Percentiles rank a stretch among this genome's conserved stretches.
These are phyloP conservation scores for Leptoteleia sp. DNA, from an alignment of 1,140 invertebrate species.

Conservation along the genomic window DNA sequence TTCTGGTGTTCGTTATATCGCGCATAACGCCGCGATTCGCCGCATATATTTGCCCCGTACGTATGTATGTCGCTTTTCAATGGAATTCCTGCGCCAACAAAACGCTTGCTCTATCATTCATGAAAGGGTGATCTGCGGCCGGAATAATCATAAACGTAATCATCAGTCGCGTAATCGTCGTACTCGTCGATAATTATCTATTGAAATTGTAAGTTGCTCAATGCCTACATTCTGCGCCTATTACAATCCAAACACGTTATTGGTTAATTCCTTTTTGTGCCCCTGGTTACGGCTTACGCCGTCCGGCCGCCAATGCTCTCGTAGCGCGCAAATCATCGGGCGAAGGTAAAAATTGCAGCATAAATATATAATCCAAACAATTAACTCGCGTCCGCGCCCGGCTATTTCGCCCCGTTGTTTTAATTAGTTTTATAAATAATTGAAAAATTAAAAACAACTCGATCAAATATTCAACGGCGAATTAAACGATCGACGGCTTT, in stretches of 20 bases:
- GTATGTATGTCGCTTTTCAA: constrained; percentile 61
- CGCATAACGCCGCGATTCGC: constrained; percentile 11
- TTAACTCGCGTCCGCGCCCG: not conserved
- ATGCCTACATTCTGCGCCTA: constrained; percentile 49
- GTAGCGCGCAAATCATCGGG: constrained; percentile 37
- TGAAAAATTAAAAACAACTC: constrained; percentile 21
- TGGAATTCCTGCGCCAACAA: constrained; percentile 64
- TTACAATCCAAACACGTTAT: constrained; percentile 54
- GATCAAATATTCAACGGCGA: not conserved
- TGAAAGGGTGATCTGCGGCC: constrained; percentile 66
- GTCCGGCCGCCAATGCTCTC: too few relatives aligned
- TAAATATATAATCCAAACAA: constrained; percentile 15
- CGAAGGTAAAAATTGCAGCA: not conserved
- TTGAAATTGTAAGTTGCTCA: constrained; percentile 63
- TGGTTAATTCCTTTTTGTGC: constrained; percentile 48
- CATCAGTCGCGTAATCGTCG: constrained; percentile 59
- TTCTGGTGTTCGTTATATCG: constrained; percentile 47
- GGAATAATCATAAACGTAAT: constrained; percentile 64
- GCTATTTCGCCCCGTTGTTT: not conserved
- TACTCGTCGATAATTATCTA: constrained; percentile 65
- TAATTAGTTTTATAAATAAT: constrained; percentile 42
- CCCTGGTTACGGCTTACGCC: too few relatives aligned
- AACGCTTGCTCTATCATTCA: constrained; percentile 64
- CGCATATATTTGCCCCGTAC: constrained; percentile 31
- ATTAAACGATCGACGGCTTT: not conserved